A percentile compares a stretch with the other conserved stretches of the same genome.
Evolutionary conservation across 2,797 vertebrate genomes (phyloP).

Genomic region (Enteromius afrohamiltoni): DNA sequence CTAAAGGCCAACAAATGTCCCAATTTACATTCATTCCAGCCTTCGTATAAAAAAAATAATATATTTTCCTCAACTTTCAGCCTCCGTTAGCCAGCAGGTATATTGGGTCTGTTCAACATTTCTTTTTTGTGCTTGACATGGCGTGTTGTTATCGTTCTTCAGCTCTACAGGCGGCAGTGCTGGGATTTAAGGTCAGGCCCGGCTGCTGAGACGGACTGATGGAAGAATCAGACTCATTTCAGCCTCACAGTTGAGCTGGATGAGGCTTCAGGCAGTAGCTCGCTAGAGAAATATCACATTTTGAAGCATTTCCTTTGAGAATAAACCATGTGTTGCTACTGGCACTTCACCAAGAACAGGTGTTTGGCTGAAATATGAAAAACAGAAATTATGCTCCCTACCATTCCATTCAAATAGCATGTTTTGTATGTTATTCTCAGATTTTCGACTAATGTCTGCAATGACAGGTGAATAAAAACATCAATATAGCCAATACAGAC

Average conservation of each 20-base stretch:
- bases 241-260: conserved; percentile 1
- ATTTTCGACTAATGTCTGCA: background rate
- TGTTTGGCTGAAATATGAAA: conserved; percentile 27
- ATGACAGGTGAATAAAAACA: background rate
- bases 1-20: conserved; percentile 21
- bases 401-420: background rate
- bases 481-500: background rate
- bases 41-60: conserved; percentile 15
- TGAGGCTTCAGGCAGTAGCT: conserved; percentile 13
- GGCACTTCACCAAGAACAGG: conserved; percentile 11
- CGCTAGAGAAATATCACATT: conserved; percentile 11
- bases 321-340: conserved; percentile 2
- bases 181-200: conserved; percentile 39
- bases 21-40: conserved; percentile 29
- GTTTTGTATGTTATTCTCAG: background rate
- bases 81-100: conserved; percentile 12
- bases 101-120: conserved; percentile 7
- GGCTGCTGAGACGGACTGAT: conserved; percentile 12
- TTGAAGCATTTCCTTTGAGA: conserved; percentile 27
- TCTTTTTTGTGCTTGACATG: background rate
- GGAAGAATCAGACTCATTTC: conserved; percentile 51
- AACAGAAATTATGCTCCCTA: background rate
- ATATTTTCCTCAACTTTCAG: conserved; percentile 11
- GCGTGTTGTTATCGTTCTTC: conserved; percentile 28
- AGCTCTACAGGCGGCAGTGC: conserved; percentile 18